Conservation (phyloP, 2,113 vertebrate species). For the Poecilia latipinna region DNA sequence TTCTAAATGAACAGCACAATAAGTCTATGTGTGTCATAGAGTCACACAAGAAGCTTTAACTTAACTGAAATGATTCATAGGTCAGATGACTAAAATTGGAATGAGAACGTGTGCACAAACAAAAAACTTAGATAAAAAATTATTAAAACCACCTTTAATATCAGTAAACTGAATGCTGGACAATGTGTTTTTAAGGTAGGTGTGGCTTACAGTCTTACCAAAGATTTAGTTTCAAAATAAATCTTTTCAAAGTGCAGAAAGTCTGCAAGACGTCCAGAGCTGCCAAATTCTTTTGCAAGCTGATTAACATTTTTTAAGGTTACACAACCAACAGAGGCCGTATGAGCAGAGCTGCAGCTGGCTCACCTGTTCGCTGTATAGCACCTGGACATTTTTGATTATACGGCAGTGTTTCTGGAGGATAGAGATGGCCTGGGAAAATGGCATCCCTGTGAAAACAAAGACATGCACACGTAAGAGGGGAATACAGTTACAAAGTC, state of each 20-base stretch:
- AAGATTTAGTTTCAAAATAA: not conserved
- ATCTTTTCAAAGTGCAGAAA: not conserved
- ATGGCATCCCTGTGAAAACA: constrained; percentile 89
- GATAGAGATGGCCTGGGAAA: constrained; percentile 98
- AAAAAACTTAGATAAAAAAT: too few species aligned
- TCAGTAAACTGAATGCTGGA: not conserved
- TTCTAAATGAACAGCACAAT: too few species aligned
- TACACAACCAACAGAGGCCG: not conserved
- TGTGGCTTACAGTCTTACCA: not conserved
- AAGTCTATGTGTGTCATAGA: too few species aligned
- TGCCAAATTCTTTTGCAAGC: not conserved
- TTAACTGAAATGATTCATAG: too few species aligned
- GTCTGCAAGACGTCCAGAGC: not conserved
- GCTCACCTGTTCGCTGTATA: constrained; percentile 97
- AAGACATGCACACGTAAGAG: not conserved
- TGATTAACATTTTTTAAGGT: not conserved
- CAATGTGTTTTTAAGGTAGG: not conserved
- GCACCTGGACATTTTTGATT: constrained; percentile 98
- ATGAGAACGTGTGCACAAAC: too few species aligned
- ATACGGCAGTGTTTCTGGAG: constrained; percentile 98
- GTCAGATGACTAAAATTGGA: too few species aligned
- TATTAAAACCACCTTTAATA: too few species aligned
- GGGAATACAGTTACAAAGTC: too few species aligned
- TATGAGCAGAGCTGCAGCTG: not conserved
- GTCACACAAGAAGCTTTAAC: too few species aligned